Base-by-base conservation (phyloP, 2,888 invertebrate genomes). In the Cheilosia pagana region DNA sequence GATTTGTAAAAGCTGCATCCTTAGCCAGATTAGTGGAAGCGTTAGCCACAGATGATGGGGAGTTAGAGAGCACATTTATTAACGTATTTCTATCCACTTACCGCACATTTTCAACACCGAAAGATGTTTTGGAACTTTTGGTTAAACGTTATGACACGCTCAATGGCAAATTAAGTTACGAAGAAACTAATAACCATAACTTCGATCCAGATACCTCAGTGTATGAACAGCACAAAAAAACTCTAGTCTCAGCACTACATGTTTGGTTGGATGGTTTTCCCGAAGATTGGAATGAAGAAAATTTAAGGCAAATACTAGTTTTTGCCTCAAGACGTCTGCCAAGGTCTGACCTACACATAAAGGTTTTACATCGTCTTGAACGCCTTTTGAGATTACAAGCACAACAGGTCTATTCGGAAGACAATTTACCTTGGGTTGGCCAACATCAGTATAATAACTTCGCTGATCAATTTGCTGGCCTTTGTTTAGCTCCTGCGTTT, bases 221-320 rank as follows among this genome's bases (percentile, higher is more conserved):
- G 83, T 90, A 89, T 60, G 92, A 91, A 70, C 91, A 92, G 87
- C 92, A 92, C 91, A 93, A 87, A 90, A 96, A 96, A 92, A 97
- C 97, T 87, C 94, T 98, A 91, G 95, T 97, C 88, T 96, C 97
- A 88, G 96, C 97, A 85, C 94, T 99, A 87, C 97, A 98, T 91
- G 98, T 99, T 53, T 99, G 99, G 99, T 92, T 99, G 90, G 99
- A 99, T 93, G 96, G 97, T 77, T 99, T 98, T 92, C 97, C 98
- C 48, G 98, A 99, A 92, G 99, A 99, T 93, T 94, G 94, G 93
- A 90, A 90, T 71, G 91, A 91, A 70, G 90, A 90, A 3, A 91
- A 90, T 88, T 95, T 99, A 89, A 94, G 95, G 87, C 95, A 96
- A 92, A 94, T 99, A 88, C 94, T 97, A 89, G 95, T 95, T 88